These are phyloP conservation scores for Hipposideros armiger DNA, from an alignment of 2,113 vertebrate species.

Conservation along the genomic window DNA sequence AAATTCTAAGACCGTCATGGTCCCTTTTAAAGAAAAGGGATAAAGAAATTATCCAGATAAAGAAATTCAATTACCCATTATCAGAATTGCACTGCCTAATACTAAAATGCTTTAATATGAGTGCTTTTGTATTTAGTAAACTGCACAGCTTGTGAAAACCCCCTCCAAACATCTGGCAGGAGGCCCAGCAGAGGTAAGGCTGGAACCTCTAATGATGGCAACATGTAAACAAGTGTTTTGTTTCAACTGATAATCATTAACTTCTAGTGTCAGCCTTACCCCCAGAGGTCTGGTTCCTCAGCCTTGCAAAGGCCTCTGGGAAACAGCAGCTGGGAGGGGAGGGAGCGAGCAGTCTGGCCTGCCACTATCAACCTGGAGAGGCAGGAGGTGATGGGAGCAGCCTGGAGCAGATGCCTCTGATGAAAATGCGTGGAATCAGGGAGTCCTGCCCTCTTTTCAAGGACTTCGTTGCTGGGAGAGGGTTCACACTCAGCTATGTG, in stretches of 20 bases:
- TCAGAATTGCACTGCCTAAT: conserved; percentile 89
- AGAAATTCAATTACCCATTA: conserved; percentile 88
- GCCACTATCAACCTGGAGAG: conserved; percentile 86
- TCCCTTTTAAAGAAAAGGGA: conserved; percentile 74
- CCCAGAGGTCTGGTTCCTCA: conserved; percentile 89
- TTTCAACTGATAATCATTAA: conserved; percentile 92
- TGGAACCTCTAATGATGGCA: conserved; percentile 91
- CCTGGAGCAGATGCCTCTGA: conserved; percentile 82
- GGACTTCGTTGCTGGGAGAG: not conserved
- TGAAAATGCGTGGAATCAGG: conserved; percentile 67
- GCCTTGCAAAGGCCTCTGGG: conserved; percentile 87
- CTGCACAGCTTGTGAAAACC: conserved; percentile 91
- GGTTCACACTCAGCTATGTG: not conserved
- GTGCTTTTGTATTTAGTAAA: conserved; percentile 92
- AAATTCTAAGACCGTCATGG: conserved; percentile 84
- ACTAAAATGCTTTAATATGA: conserved; percentile 90
- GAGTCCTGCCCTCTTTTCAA: not conserved
- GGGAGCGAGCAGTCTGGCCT: conserved; percentile 72
- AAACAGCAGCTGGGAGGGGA: conserved; percentile 80
- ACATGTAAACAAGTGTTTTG: conserved; percentile 93
- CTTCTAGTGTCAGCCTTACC: conserved; percentile 89
- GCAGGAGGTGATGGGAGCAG: conserved; percentile 84
- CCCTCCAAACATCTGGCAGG: conserved; percentile 92
- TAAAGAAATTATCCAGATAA: conserved; percentile 79
- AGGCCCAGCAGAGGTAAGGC: conserved; percentile 92